Evolutionary conservation across 2,888 invertebrate genomes (phyloP).

Genomic region (Saturnia japonica): DNA sequence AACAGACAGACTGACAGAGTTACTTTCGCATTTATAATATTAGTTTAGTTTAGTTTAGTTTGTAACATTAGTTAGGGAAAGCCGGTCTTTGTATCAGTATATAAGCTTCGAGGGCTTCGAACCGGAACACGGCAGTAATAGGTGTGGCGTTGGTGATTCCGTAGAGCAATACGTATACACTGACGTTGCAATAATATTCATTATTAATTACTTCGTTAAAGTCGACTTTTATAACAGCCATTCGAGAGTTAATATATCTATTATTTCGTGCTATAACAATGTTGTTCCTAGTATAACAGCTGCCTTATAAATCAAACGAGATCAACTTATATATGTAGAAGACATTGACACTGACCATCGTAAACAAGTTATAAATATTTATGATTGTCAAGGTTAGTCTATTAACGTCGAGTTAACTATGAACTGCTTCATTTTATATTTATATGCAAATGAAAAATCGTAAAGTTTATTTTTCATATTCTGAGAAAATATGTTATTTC

Average conservation of each 20-base stretch:
- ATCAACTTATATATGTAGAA: conserved; percentile 49
- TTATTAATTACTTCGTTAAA: neutral
- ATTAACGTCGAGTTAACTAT: conserved; percentile 56
- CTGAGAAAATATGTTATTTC: conserved; percentile 34
- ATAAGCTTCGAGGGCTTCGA: no score
- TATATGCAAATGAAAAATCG: conserved; percentile 42
- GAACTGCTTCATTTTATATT: conserved; percentile 46
- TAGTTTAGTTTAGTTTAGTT: no score
- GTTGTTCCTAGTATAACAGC: conserved; percentile 3
- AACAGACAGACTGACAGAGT: no score
- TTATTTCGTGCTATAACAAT: neutral
- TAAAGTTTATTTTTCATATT: conserved; percentile 43
- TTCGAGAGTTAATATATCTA: neutral
- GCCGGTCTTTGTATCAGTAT: no score
- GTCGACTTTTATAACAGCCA: neutral
- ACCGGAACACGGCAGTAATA: no score
- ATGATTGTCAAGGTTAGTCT: conserved; percentile 63
- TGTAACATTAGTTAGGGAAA: no score
- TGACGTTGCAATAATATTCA: no score
- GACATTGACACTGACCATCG: conserved; percentile 70
- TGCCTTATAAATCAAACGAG: conserved; percentile 26
- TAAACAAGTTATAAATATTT: conserved; percentile 65
- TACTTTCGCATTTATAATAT: no score
- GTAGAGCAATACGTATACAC: no score
- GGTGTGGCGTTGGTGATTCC: no score